These are phyloP conservation scores for Penaeus chinensis DNA, from an alignment of 1,140 invertebrate genomes.

Conservation along the genomic window DNA sequence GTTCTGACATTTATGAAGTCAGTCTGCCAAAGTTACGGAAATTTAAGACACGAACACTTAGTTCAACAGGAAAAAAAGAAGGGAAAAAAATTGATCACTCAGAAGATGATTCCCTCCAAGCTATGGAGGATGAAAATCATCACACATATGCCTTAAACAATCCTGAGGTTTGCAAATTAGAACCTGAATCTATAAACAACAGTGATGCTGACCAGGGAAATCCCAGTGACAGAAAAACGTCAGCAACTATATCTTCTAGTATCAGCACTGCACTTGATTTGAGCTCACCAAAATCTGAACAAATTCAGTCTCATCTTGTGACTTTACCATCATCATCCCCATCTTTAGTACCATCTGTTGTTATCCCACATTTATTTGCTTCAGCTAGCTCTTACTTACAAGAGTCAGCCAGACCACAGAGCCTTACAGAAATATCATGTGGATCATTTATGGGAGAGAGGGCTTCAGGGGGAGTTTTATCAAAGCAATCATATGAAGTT, in stretches of 20 bases:
- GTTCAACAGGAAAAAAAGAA: background rate
- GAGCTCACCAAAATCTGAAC: background rate
- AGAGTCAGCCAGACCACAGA: conserved; percentile 4
- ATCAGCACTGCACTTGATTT: too few relatives aligned
- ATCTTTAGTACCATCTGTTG: conserved; percentile 1
- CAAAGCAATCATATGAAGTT: background rate
- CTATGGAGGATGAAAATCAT: too few relatives aligned
- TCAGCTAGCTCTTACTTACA: conserved; percentile 23
- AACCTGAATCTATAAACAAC: too few relatives aligned
- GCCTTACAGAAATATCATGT: conserved; percentile 18
- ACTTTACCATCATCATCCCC: background rate
- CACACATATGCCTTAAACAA: too few relatives aligned
- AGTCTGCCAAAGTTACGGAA: conserved; percentile 36
- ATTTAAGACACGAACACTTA: conserved; percentile 6
- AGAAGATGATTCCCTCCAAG: background rate
- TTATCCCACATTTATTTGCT: conserved; percentile 27
- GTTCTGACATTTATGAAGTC: conserved; percentile 38
- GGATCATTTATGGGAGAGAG: conserved; percentile 7
- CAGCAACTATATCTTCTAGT: too few relatives aligned
- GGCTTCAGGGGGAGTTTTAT: background rate
- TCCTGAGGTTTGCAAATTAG: too few relatives aligned
- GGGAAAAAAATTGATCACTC: background rate
- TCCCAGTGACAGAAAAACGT: too few relatives aligned
- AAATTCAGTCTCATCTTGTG: background rate
- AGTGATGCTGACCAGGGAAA: too few relatives aligned